Evolutionary conservation across 2,797 vertebrate species (phyloP).

Genomic region (Dromococcyx pavoninus): DNA sequence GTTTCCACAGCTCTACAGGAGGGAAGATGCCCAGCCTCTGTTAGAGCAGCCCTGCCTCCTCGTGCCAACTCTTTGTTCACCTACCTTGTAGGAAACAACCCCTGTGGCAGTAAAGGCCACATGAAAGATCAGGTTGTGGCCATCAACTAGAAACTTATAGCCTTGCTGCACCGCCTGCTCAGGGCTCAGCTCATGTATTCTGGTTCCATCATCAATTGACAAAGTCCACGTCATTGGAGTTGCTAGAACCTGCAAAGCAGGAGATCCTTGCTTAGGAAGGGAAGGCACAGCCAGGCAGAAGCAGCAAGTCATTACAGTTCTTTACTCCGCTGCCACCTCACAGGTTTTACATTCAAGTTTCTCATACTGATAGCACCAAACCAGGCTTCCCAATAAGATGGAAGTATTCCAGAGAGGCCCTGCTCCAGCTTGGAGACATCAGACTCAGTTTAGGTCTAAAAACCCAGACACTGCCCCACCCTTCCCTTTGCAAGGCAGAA

Average conservation of each 20-base stretch:
- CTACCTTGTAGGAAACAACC: constrained; percentile 69
- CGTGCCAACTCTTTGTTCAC: background rate
- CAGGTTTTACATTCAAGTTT: background rate
- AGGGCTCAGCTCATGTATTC: constrained; percentile 17
- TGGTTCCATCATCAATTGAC: constrained; percentile 42
- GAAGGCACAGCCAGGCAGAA: background rate
- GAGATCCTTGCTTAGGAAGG: background rate
- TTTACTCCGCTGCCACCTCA: background rate
- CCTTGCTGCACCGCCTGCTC: constrained; percentile 66
- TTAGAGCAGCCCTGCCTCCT: background rate
- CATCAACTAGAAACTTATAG: constrained; percentile 57
- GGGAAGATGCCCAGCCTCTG: background rate
- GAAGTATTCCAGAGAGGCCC: background rate
- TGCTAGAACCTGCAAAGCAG: background rate
- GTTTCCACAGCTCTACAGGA: background rate
- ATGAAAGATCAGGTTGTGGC: constrained; percentile 31
- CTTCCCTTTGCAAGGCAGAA: background rate
- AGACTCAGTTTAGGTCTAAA: background rate
- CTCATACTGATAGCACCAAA: rapidly evolving
- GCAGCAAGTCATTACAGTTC: background rate
- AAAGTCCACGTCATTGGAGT: constrained; percentile 47
- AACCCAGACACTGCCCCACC: rapidly evolving
- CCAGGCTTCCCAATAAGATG: background rate
- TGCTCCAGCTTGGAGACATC: background rate
- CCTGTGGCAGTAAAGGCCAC: constrained; percentile 68